Evolutionary conservation across 2,888 invertebrate species (phyloP).

Genomic region (Anthrax anthrax): DNA sequence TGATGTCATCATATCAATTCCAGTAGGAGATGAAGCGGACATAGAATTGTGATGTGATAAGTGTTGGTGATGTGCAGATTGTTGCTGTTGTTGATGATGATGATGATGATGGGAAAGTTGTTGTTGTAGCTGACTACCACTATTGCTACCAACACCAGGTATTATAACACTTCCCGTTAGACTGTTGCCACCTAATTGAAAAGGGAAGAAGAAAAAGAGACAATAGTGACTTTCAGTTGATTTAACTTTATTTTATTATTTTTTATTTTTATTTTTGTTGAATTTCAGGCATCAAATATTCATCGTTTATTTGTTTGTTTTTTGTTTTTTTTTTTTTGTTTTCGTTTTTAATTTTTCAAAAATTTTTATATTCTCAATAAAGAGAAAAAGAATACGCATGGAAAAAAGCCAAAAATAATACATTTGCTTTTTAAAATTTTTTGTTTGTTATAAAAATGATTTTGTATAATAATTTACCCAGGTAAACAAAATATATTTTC

Average conservation of each 20-base stretch:
- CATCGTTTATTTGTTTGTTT: constrained; percentile 23
- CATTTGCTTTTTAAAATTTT: not conserved
- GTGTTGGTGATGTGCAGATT: constrained; percentile 17
- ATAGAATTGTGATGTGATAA: constrained; percentile 14
- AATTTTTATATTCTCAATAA: constrained; percentile 4
- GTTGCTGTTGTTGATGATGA: constrained; percentile 19
- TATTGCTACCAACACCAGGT: constrained; percentile 31
- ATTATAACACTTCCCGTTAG: constrained; percentile 35
- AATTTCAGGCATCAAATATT: not conserved
- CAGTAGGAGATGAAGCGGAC: not conserved
- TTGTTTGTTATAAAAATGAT: not conserved
- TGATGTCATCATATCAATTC: constrained; percentile 5
- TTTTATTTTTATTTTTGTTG: constrained; percentile 7
- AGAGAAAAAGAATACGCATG: not conserved
- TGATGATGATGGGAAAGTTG: constrained; percentile 23
- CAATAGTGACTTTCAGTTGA: constrained; percentile 36
- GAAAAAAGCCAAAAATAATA: constrained; percentile 1
- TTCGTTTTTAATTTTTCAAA: constrained; percentile 15
- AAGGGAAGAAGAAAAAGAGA: constrained; percentile 35
- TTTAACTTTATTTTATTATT: constrained; percentile 1
- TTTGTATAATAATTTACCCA: constrained; percentile 8
- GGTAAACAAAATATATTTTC: no score
- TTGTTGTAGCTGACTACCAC: constrained; percentile 27
- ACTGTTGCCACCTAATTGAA: constrained; percentile 18
- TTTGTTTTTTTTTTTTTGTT: constrained; percentile 29